Conservation (phyloP, 2,797 vertebrate genomes). For the Gorsachius magnificus region DNA sequence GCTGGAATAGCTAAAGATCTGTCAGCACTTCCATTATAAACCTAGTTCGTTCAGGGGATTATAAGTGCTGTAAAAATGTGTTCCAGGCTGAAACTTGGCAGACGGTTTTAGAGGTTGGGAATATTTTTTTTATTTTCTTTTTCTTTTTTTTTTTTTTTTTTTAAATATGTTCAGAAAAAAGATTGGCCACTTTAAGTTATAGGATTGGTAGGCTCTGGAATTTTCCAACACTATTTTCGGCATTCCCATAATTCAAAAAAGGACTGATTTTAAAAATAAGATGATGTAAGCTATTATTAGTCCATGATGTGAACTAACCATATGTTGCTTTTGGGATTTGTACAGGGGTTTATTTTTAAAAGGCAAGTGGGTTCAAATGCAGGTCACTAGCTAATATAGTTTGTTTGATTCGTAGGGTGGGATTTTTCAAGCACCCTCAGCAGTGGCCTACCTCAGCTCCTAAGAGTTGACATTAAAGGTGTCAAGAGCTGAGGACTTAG, state of each 20-base stretch:
- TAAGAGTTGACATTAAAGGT: background rate
- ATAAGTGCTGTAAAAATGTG: slow-evolving; percentile 76
- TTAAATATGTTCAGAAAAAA: slow-evolving; percentile 21
- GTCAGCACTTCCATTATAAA: slow-evolving; percentile 78
- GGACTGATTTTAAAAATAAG: slow-evolving; percentile 52
- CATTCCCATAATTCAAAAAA: slow-evolving; percentile 41
- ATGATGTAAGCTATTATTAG: slow-evolving; percentile 69
- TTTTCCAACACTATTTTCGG: slow-evolving; percentile 61
- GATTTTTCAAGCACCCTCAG: slow-evolving; percentile 21
- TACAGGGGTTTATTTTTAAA: slow-evolving; percentile 63
- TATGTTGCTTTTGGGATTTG: slow-evolving; percentile 56
- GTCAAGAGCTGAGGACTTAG: background rate
- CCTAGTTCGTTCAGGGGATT: slow-evolving; percentile 76
- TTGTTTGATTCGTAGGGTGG: slow-evolving; percentile 41
- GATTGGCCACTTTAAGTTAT: slow-evolving; percentile 47
- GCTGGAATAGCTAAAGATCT: slow-evolving; percentile 72
- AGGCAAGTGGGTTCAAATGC: slow-evolving; percentile 48
- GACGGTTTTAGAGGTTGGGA: slow-evolving; percentile 54
- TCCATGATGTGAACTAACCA: slow-evolving; percentile 64
- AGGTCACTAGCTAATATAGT: slow-evolving; percentile 60
- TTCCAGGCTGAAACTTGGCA: slow-evolving; percentile 74
- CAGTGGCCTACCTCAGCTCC: background rate
- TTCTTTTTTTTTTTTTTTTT: background rate
- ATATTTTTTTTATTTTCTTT: background rate
- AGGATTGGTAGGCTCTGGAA: slow-evolving; percentile 63